These are phyloP conservation scores for Tauraco erythrolophus DNA, from an alignment of 2,113 vertebrate species.

Conservation along the genomic window DNA sequence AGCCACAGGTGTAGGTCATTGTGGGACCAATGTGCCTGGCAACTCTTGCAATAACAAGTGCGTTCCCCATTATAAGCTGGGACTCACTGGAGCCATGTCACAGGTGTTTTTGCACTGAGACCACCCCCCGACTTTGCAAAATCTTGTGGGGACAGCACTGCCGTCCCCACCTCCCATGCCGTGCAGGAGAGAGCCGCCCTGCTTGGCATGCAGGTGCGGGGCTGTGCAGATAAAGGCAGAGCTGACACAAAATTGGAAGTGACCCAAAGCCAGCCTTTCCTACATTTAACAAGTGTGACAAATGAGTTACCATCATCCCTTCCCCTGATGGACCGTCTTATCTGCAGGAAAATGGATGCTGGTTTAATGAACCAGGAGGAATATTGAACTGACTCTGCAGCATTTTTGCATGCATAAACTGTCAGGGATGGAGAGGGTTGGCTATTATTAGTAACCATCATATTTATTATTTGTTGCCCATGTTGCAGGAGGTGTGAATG, in stretches of 20 bases:
- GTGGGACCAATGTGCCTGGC: not conserved
- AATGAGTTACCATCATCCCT: slow-evolving; percentile 40
- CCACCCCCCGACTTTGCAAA: fast-evolving
- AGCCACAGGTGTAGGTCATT: not conserved
- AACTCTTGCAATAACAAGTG: not conserved
- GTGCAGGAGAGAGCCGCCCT: fast-evolving
- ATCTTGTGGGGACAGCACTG: not conserved
- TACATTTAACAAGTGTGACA: slow-evolving; percentile 52
- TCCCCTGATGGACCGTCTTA: not conserved
- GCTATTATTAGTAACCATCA: not conserved
- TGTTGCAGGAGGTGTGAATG: fast-evolving
- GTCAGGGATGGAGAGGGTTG: not conserved
- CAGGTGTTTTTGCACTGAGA: not conserved
- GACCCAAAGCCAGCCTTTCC: slow-evolving; percentile 40
- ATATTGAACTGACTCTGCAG: not conserved
- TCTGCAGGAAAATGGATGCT: slow-evolving; percentile 24
- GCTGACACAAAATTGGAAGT: slow-evolving; percentile 34
- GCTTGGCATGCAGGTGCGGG: not conserved
- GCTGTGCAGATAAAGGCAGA: slow-evolving; percentile 2
- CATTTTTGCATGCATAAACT: not conserved
- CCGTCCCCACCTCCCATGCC: not conserved
- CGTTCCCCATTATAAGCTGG: not conserved
- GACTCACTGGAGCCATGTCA: fast-evolving
- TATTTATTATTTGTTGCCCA: not conserved
- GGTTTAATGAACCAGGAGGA: slow-evolving; percentile 12